Percentiles rank a stretch among this genome's conserved stretches.
These are phyloP conservation scores for Vollenhovia emeryi DNA, from an alignment of 1,140 invertebrate species.

Conservation along the genomic window DNA sequence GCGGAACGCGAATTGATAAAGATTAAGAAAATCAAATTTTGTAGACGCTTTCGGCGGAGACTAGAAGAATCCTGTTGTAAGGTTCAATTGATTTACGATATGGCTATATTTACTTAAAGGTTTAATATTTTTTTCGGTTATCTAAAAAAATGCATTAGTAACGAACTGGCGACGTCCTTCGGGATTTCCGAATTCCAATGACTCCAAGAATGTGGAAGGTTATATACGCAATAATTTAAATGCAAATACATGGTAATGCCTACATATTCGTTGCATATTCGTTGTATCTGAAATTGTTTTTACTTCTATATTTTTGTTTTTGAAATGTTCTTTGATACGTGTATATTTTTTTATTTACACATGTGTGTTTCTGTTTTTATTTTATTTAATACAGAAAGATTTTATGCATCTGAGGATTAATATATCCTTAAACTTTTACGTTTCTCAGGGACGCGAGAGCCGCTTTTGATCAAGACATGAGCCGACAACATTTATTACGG, in stretches of 20 bases:
- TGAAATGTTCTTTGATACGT: not conserved
- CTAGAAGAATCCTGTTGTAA: not conserved
- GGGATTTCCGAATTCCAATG: conserved; percentile 19
- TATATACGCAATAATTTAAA: conserved; percentile 1
- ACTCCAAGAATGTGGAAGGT: not conserved
- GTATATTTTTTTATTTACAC: not conserved
- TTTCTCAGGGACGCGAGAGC: not conserved
- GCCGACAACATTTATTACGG: not conserved
- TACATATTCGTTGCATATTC: not conserved
- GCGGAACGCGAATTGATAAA: not conserved
- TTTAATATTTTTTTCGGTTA: not conserved
- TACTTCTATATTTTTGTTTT: not conserved
- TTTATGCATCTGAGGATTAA: not conserved
- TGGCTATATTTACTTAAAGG: not conserved
- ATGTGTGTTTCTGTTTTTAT: not conserved
- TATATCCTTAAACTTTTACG: not conserved
- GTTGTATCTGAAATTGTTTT: not conserved
- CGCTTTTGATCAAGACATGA: not conserved
- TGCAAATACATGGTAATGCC: not conserved
- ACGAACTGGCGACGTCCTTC: conserved; percentile 9
- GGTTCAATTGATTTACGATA: not conserved
- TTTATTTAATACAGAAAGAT: not conserved
- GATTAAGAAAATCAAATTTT: not conserved
- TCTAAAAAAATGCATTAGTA: conserved; percentile 1
- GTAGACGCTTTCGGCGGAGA: not conserved